phyloP scores from a whole-genome alignment of 2,113 vertebrate genomes.

The Phalacrocorax aristotelis region DNA sequence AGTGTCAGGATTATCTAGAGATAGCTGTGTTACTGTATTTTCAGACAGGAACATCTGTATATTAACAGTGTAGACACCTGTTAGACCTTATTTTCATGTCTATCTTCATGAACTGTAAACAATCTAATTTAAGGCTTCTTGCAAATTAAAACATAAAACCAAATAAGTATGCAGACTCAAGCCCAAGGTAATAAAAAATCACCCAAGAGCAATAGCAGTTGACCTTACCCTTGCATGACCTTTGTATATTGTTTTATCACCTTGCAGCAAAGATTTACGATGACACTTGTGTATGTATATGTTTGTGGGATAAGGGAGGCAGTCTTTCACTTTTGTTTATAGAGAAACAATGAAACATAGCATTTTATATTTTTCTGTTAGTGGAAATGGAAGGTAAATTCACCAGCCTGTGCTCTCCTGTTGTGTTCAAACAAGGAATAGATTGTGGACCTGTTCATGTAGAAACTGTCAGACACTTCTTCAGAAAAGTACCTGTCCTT shows the following conservation, averaged over 20 bases:
- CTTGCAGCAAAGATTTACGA: not conserved
- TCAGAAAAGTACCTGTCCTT: not conserved
- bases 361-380: not conserved
- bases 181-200: not conserved
- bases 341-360: not conserved
- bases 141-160: not conserved
- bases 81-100: not conserved
- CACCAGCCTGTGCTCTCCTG: rapidly evolving
- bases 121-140: not conserved
- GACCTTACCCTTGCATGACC: not conserved
- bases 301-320: not conserved
- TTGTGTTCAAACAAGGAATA: not conserved
- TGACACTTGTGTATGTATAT: not conserved
- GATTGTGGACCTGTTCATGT: not conserved
- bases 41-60: not conserved
- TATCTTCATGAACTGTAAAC: not conserved
- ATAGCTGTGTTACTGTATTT: not conserved
- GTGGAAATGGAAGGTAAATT: not conserved
- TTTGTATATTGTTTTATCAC: not conserved
- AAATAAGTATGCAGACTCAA: not conserved
- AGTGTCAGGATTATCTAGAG: not conserved
- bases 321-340: not conserved
- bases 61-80: not conserved
- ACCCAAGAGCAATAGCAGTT: not conserved
- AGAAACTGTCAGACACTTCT: not conserved